Evolutionary conservation across 92 coral and sea anemone species (phyloP), one percentile per base, ranked within the genome.

Genomic region (Epizoanthus stellaris): DNA sequence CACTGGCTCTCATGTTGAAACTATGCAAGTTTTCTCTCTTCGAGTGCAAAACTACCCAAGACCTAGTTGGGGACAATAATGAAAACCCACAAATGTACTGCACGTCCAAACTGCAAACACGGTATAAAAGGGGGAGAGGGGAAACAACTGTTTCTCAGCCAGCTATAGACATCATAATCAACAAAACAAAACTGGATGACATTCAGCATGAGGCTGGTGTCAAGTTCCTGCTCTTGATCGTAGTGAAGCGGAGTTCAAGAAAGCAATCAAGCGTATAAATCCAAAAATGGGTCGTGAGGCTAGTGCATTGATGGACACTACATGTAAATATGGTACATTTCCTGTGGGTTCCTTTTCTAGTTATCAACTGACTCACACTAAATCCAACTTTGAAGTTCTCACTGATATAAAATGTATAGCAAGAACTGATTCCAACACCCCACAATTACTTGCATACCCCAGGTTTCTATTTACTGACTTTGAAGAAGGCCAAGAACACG

Each of bases 101-200:
- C 73, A 84, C 93, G 61, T 87, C 91, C 3, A 65, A 75, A 38
- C 86, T 87, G 54, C 91, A 87, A 67, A 72, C 61, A 38, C 84
- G 93, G 93, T 89, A 87, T 64, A 69, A 87, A 80, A 87, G 77
- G 73, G 89, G 89, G 5, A 49, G 87, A 66, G 89, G 85, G 20
- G 89, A 79, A 68, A 71, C 86, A 42, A 85, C 87, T 69, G 81
- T 54, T 49, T 84, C 91, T 30, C 80, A 87, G 64, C 91, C 89
- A 66, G 59, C 66, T 17, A 80, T 91, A 89, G 72, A 88, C 20
- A 58, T 88, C 2, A 43, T 81, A 0, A 0, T 23, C 25, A 23
- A 23, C 25, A 23, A 23, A 23, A 82, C 82, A 69, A 80, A 73
- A 80, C 67, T 87, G 9, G 87, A 82, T 20, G 89, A 87, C 10